Base-by-base conservation (phyloP, 2,113 vertebrate genomes). In the Solea senegalensis region DNA sequence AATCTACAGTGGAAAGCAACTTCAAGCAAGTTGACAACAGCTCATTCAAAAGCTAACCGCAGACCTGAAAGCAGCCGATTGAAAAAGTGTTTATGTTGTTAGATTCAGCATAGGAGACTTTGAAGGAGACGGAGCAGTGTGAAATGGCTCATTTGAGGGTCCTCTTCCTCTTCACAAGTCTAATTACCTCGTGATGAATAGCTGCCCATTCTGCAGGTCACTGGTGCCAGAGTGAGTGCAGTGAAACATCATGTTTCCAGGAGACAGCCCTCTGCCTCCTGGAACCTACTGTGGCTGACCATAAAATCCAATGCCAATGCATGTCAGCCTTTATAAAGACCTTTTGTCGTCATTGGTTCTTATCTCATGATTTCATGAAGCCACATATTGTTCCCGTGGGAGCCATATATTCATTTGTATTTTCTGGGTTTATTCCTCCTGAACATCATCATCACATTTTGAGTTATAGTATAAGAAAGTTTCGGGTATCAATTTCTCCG, bases 1-100 rank as follows among this genome's bases (percentile, higher is more conserved):
- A 79, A 74, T 71, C 84, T 76, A 53, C 63, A 74, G 67, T 63
- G 50, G 46, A 72, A 82, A 75, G 54, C 52, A 76, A 78, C 69
- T 82, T 71, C 52, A 68, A 82, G 74, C 72, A 83, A 80, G 71
- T 82, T 92, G 78, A 68, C 78, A 55, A 56, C 48, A 48, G 59
- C 75, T 68, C 45, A 13, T 48, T 48, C 10, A 50, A 81, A 75
- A 66, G 52, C 80, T 45, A 54, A 49, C 45, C 15, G 69, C 43
- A 1, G 44, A 41, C 40, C 41, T 12, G 57, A 44, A 43, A 58
- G n/a, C 56, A 58, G 2, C 39, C 43, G 56, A 58, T n/a, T 66
- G 46, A 45, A 27, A 15, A 40, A 68, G 49, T 66, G 65, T 86
- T 81, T 73, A 66, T 85, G 72, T 77, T 74, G 73, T 85, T 81